Evolutionary conservation across 1,140 invertebrate species (phyloP), one percentile per base, ranked within the genome.

Genomic region (Parapsyche elsis): DNA sequence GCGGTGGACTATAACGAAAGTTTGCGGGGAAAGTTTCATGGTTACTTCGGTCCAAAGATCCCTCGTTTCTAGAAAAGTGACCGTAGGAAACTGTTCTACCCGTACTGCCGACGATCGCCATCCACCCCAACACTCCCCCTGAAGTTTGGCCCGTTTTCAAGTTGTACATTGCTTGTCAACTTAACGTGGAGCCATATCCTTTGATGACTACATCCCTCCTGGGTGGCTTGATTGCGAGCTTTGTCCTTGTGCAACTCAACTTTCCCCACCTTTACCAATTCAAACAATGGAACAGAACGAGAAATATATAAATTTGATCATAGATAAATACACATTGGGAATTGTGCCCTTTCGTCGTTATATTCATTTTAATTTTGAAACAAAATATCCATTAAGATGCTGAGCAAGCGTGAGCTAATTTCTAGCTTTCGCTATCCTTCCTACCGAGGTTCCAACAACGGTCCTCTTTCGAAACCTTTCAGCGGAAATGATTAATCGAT

Each of bases 21-120:
- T 71, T 71, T 45, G 61, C 19, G n/a, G 70, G 70, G 10, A 71
- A 71, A 71, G 21, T 71, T 71, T 71, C 19, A 5, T 71, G 70
- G 4, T 12, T 67, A 67, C 70, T 38, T 71, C 38, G 70, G 70
- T 45, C 70, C 12, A n/a, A n/a, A 45, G n/a, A 44, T 26, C 70
- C 10, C 30, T 30, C 26, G 70, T 26, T 5, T 10, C 12, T 30
- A 12, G 19, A 67, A 30, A 30, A 71, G 70, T 71, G 70, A 71
- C 70, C 70, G n/a, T 30, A 19, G 26, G 23, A 24, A 71, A 71
- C 70, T 71, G 10, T 38, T 7, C 70, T 16, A 1, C 19, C 14
- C 24, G 4, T 30, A 12, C 10, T 21, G 64, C 5, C 16, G 2
- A 67, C 24, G 7, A 38, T 53, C 49, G 10, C 49, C 10, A 12